Evolutionary conservation across 92 coral and sea anemone species (phyloP).

Genomic region (Isaurus tuberculatus): DNA sequence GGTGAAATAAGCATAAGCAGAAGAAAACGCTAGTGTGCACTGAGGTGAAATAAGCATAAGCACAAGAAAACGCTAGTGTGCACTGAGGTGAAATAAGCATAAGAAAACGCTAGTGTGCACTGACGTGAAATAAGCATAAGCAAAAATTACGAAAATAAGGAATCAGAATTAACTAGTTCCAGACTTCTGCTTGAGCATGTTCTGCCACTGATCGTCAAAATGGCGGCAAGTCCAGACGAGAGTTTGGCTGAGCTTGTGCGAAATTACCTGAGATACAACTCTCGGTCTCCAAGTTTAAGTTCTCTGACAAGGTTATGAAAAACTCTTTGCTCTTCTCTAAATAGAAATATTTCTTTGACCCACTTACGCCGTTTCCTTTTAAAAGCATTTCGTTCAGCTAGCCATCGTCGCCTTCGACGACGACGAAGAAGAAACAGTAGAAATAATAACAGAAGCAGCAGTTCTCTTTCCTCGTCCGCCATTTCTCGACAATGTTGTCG

Average conservation of each 20-base stretch:
- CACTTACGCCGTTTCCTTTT: background rate
- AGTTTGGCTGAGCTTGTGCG: conserved; percentile 34
- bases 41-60: no score
- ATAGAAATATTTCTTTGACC: background rate
- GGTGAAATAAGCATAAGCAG: no score
- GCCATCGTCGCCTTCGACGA: background rate
- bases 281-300: conserved; percentile 19
- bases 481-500: conserved; percentile 3
- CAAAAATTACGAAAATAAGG: background rate
- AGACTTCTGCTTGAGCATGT: conserved; percentile 9
- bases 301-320: conserved; percentile 19
- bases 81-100: no score
- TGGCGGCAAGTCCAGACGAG: conserved; percentile 26
- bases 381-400: background rate
- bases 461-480: background rate
- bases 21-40: no score
- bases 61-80: no score
- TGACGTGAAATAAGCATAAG: background rate
- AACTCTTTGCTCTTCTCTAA: conserved; percentile 23
- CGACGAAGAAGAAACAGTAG: background rate
- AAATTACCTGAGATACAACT: conserved; percentile 37
- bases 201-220: conserved; percentile 5
- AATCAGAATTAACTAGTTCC: conserved; percentile 1
- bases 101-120: conserved; percentile 2
- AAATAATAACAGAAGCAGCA: background rate